Evolutionary conservation across 2,113 vertebrate species (phyloP).

Genomic region (Ibidorhyncha struthersii): DNA sequence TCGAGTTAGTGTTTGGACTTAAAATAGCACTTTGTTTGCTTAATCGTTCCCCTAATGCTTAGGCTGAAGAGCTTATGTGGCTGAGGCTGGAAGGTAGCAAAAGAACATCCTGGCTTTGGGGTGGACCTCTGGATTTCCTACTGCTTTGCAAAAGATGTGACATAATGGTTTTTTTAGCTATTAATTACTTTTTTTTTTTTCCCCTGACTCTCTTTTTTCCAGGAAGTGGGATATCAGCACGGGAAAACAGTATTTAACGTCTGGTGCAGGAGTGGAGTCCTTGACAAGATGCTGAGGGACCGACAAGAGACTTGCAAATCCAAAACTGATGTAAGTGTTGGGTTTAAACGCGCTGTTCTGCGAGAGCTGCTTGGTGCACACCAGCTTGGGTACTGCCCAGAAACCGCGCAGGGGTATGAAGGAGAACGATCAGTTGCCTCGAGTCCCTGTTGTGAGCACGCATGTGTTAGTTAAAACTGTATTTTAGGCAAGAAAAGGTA

Average conservation of each 20-base stretch:
- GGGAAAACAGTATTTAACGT: slow-evolving; percentile 89
- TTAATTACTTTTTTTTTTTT: not conserved
- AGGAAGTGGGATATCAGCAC: slow-evolving; percentile 94
- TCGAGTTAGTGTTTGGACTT: not conserved
- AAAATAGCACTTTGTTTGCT: not conserved
- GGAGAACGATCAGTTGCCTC: fast-evolving
- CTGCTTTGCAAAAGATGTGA: not conserved
- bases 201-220: not conserved
- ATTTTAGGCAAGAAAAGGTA: not conserved
- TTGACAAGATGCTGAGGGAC: slow-evolving; percentile 91
- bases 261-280: slow-evolving; percentile 87
- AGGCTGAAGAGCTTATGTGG: not conserved
- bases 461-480: not conserved
- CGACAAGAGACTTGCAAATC: slow-evolving; percentile 84
- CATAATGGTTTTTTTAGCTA: not conserved
- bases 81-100: not conserved
- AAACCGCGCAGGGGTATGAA: not conserved
- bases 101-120: not conserved
- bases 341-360: not conserved
- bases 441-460: not conserved
- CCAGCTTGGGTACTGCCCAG: not conserved
- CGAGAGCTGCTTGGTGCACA: not conserved
- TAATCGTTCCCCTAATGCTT: not conserved
- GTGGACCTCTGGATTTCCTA: not conserved
- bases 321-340: slow-evolving; percentile 81